These are phyloP conservation scores for Brenthis daphne DNA, from an alignment of 2,888 invertebrate genomes.

Conservation along the genomic window DNA sequence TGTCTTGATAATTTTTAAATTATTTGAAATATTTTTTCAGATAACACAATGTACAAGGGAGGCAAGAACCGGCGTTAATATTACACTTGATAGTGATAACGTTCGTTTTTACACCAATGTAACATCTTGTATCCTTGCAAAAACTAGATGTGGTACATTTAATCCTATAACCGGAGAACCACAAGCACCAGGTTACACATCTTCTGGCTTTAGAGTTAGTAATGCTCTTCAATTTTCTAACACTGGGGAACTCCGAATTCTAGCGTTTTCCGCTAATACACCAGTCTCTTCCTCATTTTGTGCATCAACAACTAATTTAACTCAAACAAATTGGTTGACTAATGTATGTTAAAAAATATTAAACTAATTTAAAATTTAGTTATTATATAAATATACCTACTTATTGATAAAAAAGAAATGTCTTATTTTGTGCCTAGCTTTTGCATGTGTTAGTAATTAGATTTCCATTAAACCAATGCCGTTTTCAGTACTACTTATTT, in stretches of 20 bases:
- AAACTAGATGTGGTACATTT: conserved; percentile 82
- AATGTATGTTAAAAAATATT: conserved; percentile 58
- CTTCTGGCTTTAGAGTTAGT: conserved; percentile 63
- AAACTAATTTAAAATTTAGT: not conserved
- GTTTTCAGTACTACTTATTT: too few relatives aligned
- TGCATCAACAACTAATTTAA: conserved; percentile 72
- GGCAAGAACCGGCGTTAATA: conserved; percentile 75
- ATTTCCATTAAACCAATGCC: too few relatives aligned
- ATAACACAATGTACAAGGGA: conserved; percentile 79
- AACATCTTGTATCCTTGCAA: conserved; percentile 85
- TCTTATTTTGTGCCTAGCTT: too few relatives aligned
- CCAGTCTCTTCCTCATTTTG: conserved; percentile 80
- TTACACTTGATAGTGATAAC: conserved; percentile 75
- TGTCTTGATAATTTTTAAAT: not conserved
- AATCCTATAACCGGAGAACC: conserved; percentile 86
- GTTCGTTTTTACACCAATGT: conserved; percentile 83
- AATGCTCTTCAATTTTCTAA: conserved; percentile 82
- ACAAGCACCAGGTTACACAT: conserved; percentile 77
- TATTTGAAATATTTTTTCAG: conserved; percentile 49
- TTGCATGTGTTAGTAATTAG: too few relatives aligned
- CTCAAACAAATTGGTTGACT: conserved; percentile 77
- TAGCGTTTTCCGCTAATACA: conserved; percentile 78
- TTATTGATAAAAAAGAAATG: too few relatives aligned
- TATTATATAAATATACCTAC: too few relatives aligned
- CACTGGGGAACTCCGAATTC: conserved; percentile 78